Percentiles rank a stretch among this genome's conserved stretches.
phyloP scores from a whole-genome alignment of 1,140 invertebrate species.

The Brachionus manjavacas region DNA sequence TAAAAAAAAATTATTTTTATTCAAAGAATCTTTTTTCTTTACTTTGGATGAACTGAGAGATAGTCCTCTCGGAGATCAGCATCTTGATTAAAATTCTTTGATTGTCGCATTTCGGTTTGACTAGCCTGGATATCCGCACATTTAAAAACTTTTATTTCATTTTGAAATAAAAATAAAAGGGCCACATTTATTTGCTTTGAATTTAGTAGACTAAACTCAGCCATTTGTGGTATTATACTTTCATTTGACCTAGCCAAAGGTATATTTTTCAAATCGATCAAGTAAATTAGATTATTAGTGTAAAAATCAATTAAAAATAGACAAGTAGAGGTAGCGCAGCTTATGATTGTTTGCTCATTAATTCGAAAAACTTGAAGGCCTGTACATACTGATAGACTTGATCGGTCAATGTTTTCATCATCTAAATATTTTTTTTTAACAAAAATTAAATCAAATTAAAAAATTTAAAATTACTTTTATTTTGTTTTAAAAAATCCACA shows the following conservation, averaged over 20 bases:
- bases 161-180: conserved; percentile 7
- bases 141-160: conserved; percentile 13
- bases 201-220: background rate
- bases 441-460: background rate
- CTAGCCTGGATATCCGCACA: background rate
- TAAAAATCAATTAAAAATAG: conserved; percentile 16
- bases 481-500: conserved; percentile 1
- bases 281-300: conserved; percentile 1
- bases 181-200: conserved; percentile 9
- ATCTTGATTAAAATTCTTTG: background rate
- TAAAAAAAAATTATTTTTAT: background rate
- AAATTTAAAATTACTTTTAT: background rate
- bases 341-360: background rate
- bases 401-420: background rate
- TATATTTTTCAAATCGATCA: background rate
- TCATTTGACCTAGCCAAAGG: background rate
- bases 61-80: background rate
- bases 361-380: background rate
- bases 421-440: background rate
- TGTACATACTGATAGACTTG: background rate
- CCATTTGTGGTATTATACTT: background rate
- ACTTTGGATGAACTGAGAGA: background rate
- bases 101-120: background rate
- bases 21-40: background rate
- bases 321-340: background rate